Evolutionary conservation across 2,797 vertebrate species (phyloP).

Genomic region (Rhinella marina): DNA sequence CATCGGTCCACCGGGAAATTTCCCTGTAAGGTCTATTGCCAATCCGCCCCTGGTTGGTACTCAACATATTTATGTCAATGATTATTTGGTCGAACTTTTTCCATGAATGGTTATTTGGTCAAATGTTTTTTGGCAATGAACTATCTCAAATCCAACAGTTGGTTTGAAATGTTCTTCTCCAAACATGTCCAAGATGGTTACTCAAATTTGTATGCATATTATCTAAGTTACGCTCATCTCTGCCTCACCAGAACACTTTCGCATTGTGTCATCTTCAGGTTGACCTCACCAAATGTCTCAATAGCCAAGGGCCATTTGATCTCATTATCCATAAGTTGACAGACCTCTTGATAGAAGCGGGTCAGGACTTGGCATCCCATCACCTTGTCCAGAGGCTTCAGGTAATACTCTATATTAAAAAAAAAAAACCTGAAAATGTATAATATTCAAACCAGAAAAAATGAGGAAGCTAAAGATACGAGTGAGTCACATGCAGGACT

Average conservation of each 20-base stretch:
- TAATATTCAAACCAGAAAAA: too few species aligned
- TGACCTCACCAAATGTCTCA: conserved; percentile 73
- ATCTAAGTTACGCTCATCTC: neutral
- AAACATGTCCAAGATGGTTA: neutral
- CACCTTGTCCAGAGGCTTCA: conserved; percentile 75
- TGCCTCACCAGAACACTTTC: too few species aligned
- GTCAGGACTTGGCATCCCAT: conserved; percentile 73
- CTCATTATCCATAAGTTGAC: conserved; percentile 80
- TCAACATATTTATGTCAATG: neutral
- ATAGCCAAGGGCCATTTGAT: conserved; percentile 76
- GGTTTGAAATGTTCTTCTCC: neutral
- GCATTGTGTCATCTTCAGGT: conserved; percentile 68
- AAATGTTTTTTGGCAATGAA: neutral
- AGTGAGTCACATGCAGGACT: neutral
- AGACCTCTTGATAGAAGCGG: conserved; percentile 77
- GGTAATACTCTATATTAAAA: conserved; percentile 57
- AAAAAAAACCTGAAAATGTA: too few species aligned
- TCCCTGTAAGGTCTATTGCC: too few species aligned
- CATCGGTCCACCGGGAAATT: too few species aligned
- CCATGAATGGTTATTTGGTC: neutral
- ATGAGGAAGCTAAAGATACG: neutral
- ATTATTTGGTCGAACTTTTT: neutral
- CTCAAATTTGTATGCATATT: neutral
- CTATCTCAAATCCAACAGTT: neutral
- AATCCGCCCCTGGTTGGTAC: too few species aligned